Percentiles rank a stretch among this genome's conserved stretches.
phyloP scores from a whole-genome alignment of 2,113 vertebrate species.

The Centropus unirufus region DNA sequence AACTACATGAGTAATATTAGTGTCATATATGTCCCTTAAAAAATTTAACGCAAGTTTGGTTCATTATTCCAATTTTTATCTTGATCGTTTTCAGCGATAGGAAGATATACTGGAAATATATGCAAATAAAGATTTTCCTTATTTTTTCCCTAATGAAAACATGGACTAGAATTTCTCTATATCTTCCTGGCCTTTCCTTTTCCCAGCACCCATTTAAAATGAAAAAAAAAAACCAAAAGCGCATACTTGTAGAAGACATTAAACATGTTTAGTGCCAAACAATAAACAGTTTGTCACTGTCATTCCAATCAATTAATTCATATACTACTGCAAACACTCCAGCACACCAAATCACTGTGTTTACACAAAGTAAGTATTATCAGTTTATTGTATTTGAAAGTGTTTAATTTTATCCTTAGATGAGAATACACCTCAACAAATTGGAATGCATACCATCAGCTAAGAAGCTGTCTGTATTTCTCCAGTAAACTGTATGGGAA shows the following conservation, averaged over 20 bases:
- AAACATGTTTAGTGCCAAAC: neutral
- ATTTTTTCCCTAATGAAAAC: neutral
- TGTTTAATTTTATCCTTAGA: constrained; percentile 38
- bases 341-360: neutral
- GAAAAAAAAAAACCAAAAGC: neutral
- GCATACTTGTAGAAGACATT: neutral
- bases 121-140: neutral
- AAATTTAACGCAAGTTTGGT: neutral
- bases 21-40: neutral
- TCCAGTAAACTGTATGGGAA: constrained; percentile 10
- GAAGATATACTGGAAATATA: neutral
- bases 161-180: neutral
- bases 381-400: constrained; percentile 7
- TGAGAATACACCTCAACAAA: constrained; percentile 48
- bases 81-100: neutral
- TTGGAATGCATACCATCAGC: neutral
- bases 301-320: neutral
- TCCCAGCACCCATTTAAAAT: neutral
- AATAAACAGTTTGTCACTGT: constrained; percentile 6
- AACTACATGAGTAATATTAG: neutral
- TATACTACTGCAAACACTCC: neutral
- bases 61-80: neutral
- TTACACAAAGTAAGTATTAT: neutral
- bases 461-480: constrained; percentile 46
- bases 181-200: neutral